Percentiles rank a stretch among this genome's conserved stretches.
Conservation (phyloP, 2,797 vertebrate species). For the Clamator glandarius region DNA sequence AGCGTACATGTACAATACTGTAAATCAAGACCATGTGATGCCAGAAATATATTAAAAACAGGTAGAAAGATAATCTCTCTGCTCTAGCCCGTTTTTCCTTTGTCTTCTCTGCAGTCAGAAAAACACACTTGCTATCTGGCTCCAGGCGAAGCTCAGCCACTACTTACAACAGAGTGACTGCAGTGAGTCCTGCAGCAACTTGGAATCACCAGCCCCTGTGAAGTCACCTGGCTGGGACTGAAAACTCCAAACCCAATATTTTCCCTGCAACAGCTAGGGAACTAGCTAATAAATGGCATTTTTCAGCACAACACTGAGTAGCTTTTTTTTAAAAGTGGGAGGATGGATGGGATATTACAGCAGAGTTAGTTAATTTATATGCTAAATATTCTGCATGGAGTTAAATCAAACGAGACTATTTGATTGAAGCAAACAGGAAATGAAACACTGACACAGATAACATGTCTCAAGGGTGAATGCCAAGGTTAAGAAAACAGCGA, state of each 20-base stretch:
- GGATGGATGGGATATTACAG: neutral
- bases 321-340: neutral
- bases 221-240: neutral
- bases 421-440: neutral
- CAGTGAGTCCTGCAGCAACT: neutral
- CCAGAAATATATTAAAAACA: neutral
- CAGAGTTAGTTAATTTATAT: neutral
- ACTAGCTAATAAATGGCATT: neutral
- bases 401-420: neutral
- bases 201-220: no score
- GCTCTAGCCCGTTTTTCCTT: neutral
- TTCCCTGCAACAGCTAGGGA: neutral
- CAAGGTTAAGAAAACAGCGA: neutral
- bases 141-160: neutral
- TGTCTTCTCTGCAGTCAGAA: neutral
- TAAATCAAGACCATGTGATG: neutral
- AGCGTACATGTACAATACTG: neutral
- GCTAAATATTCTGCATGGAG: neutral
- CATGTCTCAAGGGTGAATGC: neutral
- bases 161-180: neutral
- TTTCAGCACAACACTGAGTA: neutral
- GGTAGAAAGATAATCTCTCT: neutral
- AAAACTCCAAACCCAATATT: neutral
- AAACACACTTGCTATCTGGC: neutral
- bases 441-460: neutral